Evolutionary conservation across 2,797 vertebrate genomes (phyloP).

Genomic region (Eospalax fontanierii): DNA sequence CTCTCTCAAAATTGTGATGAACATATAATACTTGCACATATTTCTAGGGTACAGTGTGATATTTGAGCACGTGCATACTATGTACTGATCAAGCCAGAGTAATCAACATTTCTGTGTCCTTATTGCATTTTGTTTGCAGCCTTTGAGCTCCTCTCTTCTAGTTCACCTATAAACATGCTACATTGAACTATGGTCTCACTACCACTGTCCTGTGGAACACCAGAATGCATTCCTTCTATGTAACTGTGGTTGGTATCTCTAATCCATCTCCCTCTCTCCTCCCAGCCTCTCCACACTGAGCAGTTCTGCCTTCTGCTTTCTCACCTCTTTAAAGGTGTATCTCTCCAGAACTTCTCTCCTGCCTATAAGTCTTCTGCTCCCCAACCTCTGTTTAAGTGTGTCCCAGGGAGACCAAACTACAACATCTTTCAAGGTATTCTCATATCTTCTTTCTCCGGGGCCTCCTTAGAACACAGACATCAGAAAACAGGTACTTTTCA

Average conservation of each 20-base stretch:
- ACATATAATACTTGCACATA: neutral
- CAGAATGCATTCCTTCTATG: neutral
- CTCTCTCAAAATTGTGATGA: neutral
- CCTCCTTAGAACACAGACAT: neutral
- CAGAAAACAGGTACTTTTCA: slow-evolving; percentile 10
- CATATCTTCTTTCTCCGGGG: slow-evolving; percentile 22
- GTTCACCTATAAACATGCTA: neutral
- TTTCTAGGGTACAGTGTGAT: neutral
- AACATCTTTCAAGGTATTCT: neutral
- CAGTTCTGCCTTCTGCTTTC: neutral
- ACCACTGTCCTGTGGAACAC: neutral
- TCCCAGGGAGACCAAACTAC: slow-evolving; percentile 9
- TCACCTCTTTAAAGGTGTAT: neutral
- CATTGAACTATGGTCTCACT: neutral
- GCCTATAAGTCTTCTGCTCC: neutral
- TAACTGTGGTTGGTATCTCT: neutral
- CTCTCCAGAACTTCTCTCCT: neutral
- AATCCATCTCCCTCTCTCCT: neutral
- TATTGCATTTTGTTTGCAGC: neutral
- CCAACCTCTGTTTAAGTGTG: neutral
- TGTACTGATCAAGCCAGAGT: neutral
- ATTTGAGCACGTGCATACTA: neutral
- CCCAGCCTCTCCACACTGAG: neutral
- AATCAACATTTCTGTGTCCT: neutral
- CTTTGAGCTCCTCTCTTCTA: neutral